Percentiles rank a stretch among this genome's conserved stretches.
phyloP scores from a whole-genome alignment of 2,888 invertebrate species.

The Rhorus exstirpatorius region DNA sequence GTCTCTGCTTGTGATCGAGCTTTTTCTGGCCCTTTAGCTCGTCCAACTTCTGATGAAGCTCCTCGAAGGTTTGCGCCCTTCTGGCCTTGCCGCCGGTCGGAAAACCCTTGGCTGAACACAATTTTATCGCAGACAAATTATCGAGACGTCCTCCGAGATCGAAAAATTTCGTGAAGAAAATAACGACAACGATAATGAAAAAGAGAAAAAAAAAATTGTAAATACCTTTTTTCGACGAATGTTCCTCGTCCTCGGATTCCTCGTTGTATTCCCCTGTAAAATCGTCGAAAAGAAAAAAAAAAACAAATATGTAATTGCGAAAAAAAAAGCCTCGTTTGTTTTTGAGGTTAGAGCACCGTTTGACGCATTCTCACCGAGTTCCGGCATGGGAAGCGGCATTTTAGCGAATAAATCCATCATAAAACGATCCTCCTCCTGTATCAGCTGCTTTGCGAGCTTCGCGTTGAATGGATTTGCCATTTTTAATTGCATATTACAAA shows the following conservation, averaged over 20 bases:
- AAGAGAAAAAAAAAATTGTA: constrained; percentile 28
- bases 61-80: constrained; percentile 89
- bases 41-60: constrained; percentile 89
- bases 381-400: constrained; percentile 87
- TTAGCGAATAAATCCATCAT: constrained; percentile 88
- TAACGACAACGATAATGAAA: constrained; percentile 70
- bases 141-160: constrained; percentile 85
- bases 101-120: constrained; percentile 33
- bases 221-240: constrained; percentile 51
- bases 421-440: constrained; percentile 88
- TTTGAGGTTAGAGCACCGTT: constrained; percentile 69
- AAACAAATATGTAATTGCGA: neutral
- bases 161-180: neutral
- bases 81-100: constrained; percentile 72
- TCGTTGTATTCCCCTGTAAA: constrained; percentile 72
- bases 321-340: constrained; percentile 10
- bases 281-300: constrained; percentile 22
- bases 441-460: constrained; percentile 84
- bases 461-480: constrained; percentile 82
- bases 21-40: constrained; percentile 89
- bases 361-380: constrained; percentile 83
- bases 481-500: constrained; percentile 81
- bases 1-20: constrained; percentile 89
- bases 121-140: constrained; percentile 33
- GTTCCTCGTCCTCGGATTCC: constrained; percentile 62